Percentiles rank a stretch among this genome's conserved stretches.
These are phyloP conservation scores for Balaeniceps rex DNA, from an alignment of 2,113 vertebrate species.

Conservation along the genomic window DNA sequence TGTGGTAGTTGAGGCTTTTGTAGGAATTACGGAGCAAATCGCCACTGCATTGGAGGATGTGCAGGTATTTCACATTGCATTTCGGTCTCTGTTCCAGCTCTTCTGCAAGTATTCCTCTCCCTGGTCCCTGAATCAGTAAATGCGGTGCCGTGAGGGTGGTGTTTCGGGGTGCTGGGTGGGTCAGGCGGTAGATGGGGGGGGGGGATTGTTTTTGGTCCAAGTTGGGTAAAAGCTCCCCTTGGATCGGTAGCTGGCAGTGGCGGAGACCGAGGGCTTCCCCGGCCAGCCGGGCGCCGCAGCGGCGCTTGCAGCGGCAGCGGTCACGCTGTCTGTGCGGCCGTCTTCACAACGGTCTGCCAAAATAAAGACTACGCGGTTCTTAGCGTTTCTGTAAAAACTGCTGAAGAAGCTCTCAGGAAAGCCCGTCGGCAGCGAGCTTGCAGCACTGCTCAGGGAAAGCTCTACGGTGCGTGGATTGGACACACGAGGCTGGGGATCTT, in stretches of 20 bases:
- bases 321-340: accelerated
- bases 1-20: neutral
- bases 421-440: accelerated
- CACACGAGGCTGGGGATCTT: neutral
- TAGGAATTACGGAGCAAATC: neutral
- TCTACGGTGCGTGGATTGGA: accelerated
- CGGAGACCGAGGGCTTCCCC: neutral
- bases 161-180: neutral
- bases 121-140: neutral
- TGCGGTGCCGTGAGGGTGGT: accelerated
- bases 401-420: neutral
- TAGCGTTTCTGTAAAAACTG: neutral
- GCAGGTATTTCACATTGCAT: neutral
- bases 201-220: neutral
- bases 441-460: neutral
- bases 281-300: neutral
- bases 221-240: neutral
- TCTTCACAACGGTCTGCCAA: neutral
- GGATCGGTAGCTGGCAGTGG: neutral
- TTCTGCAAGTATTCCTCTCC: neutral
- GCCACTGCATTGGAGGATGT: neutral
- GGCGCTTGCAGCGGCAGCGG: neutral
- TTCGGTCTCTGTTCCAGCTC: neutral
- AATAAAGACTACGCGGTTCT: neutral
- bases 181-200: neutral